Conservation (phyloP, 2,888 invertebrate genomes). For the Apamea crenata region DNA sequence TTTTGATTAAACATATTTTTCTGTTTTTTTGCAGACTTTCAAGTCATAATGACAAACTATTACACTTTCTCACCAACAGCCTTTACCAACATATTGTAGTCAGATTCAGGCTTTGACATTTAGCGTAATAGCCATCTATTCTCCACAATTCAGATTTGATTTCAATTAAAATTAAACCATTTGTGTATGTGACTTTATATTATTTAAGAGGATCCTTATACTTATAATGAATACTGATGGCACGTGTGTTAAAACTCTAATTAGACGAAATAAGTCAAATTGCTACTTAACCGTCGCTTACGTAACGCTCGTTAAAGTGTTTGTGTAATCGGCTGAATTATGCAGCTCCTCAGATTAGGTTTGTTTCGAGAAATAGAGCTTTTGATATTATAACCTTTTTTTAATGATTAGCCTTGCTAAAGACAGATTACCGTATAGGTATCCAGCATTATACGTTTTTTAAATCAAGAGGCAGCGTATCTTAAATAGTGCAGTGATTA, state of each 20-base stretch:
- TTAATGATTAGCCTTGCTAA: not conserved
- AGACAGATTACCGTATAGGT: not conserved
- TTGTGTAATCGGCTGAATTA: constrained; percentile 4
- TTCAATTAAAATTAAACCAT: not conserved
- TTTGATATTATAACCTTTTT: not conserved
- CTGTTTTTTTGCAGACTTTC: not conserved
- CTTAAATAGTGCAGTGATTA: not conserved
- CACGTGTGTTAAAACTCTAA: not conserved
- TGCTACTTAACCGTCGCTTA: constrained; percentile 1
- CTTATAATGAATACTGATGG: not conserved
- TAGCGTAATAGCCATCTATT: not conserved
- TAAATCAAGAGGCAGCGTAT: not conserved
- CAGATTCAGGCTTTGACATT: not conserved
- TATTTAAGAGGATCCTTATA: not conserved
- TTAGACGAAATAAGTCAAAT: constrained; percentile 4
- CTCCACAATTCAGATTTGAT: not conserved
- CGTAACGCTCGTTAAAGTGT: constrained; percentile 14
- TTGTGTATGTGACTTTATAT: not conserved
- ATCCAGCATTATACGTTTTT: not conserved
- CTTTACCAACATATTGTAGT: not conserved
- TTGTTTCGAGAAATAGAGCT: not conserved
- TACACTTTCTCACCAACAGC: not conserved
- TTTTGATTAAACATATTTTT: not conserved
- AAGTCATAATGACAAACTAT: not conserved
- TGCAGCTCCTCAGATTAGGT: not conserved